Evolutionary conservation across 2,113 vertebrate genomes (phyloP).

Genomic region (Centropristis striata): DNA sequence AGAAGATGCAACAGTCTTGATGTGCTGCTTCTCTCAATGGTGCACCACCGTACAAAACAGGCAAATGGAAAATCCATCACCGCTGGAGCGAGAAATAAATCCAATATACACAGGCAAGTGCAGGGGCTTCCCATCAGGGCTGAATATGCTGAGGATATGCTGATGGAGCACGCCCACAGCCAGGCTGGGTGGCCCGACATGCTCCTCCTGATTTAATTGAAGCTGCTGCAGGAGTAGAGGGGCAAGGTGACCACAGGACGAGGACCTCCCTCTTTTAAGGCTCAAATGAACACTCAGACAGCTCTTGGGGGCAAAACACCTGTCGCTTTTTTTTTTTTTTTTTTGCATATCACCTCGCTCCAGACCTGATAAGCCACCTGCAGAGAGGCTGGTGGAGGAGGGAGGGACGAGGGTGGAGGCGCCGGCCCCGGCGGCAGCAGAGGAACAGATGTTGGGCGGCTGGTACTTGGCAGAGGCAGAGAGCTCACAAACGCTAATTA

Average conservation of each 20-base stretch:
- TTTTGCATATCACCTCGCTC: constrained; percentile 31
- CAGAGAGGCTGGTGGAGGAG: constrained; percentile 6
- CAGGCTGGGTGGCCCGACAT: constrained; percentile 8
- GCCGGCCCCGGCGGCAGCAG: constrained; percentile 34
- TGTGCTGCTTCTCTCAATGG: constrained; percentile 38
- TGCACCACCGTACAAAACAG: constrained; percentile 32
- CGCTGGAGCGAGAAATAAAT: constrained; percentile 61
- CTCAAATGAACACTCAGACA: constrained; percentile 27
- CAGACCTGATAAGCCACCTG: constrained; percentile 53
- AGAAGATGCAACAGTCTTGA: constrained; percentile 55
- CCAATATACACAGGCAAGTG: constrained; percentile 54
- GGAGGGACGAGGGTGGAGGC: not conserved
- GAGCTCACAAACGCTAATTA: constrained; percentile 68
- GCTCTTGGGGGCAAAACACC: not conserved
- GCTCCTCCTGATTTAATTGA: constrained; percentile 46
- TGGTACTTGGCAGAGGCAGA: constrained; percentile 69
- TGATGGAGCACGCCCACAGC: constrained; percentile 39
- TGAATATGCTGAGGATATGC: constrained; percentile 52
- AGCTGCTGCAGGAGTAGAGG: constrained; percentile 3
- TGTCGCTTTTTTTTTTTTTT: not conserved
- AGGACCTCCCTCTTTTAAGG: constrained; percentile 5
- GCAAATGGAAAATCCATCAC: constrained; percentile 76
- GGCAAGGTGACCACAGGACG: constrained; percentile 60
- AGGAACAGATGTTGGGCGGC: constrained; percentile 75
- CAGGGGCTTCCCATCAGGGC: constrained; percentile 54